Base-by-base conservation (phyloP, 2,888 invertebrate genomes). In the Parnassius smintheus region DNA sequence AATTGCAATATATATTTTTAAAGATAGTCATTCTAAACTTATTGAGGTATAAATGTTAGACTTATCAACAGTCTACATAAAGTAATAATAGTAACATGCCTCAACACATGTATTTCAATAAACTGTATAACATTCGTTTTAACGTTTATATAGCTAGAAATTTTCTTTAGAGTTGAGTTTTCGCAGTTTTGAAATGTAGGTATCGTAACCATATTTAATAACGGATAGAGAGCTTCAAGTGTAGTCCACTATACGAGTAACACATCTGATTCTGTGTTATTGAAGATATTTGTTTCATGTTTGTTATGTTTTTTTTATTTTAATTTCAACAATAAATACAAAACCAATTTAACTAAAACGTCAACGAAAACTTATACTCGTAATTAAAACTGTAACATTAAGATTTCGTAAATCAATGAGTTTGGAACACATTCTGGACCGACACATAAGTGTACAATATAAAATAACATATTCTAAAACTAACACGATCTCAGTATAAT, bases 41-140 rank as follows among this genome's bases (percentile, higher is more conserved):
- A 88, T 84, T 91, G 90, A 90, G 90, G 90, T 91, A 91, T 82
- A 85, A 84, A 82, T 82, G 83, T 78, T 83, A 88, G 88, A 86
- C 86, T 86, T 82, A 84, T 86, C 82, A 84, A 77, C 56, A 82
- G 81, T 83, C 82, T 84, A 85, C 83, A 81, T 77, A 72, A 78
- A 83, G 82, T 84, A 86, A 74, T 80, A 79, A 73, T 82, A 77
- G 77, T 82, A 83, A 82, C 82, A 81, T 80, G 78, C 81, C 77
- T 76, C 78, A 76, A 77, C 74, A 70, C 68, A 76, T 77, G 79
- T 76, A 78, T 73, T 78, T 76, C 80, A 78, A 72, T 76, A 74
- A 73, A 67, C 66, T 71, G 75, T 75, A 70, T 78, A 80, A 78
- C 77, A 77, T 77, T 76, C 66, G 69, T 70, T 75, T 73, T 35